Evolutionary conservation across 2,888 invertebrate genomes (phyloP).

Genomic region (Aphidoletes aphidimyza): DNA sequence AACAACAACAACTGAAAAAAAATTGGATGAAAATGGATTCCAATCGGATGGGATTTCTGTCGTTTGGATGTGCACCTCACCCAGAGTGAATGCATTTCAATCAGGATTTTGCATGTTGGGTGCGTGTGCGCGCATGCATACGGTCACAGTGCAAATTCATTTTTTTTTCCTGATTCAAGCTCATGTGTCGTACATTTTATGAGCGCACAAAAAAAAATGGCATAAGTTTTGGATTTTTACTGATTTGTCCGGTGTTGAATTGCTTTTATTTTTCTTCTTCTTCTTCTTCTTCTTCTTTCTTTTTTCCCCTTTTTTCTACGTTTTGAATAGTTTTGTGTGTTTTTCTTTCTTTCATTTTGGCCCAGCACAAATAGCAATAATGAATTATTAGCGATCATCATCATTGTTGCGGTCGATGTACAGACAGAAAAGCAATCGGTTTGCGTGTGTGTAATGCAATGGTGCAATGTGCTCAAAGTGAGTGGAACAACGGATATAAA

Average conservation of each 20-base stretch:
- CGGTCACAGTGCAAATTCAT: too few species aligned
- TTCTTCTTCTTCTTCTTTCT: not conserved
- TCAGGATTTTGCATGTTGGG: not conserved
- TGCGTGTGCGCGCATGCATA: too few species aligned
- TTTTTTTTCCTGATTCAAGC: too few species aligned
- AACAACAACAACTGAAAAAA: too few species aligned
- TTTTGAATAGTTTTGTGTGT: not conserved
- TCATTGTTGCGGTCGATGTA: not conserved
- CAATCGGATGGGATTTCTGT: not conserved
- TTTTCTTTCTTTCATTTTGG: not conserved
- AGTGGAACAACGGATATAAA: not conserved
- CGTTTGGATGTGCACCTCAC: not conserved
- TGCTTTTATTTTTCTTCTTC: too few species aligned
- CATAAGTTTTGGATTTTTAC: not conserved
- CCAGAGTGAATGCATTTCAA: not conserved
- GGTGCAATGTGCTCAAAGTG: not conserved
- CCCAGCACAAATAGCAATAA: not conserved
- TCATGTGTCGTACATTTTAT: not conserved
- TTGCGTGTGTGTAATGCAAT: not conserved
- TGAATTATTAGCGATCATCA: not conserved
- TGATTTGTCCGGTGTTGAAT: too few species aligned
- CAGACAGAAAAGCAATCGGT: not conserved
- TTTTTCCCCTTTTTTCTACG: not conserved
- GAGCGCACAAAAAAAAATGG: not conserved
- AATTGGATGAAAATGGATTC: too few species aligned